A percentile compares a stretch with the other conserved stretches of the same genome.
Conservation (phyloP, 2,113 vertebrate species). For the Polypterus senegalus region DNA sequence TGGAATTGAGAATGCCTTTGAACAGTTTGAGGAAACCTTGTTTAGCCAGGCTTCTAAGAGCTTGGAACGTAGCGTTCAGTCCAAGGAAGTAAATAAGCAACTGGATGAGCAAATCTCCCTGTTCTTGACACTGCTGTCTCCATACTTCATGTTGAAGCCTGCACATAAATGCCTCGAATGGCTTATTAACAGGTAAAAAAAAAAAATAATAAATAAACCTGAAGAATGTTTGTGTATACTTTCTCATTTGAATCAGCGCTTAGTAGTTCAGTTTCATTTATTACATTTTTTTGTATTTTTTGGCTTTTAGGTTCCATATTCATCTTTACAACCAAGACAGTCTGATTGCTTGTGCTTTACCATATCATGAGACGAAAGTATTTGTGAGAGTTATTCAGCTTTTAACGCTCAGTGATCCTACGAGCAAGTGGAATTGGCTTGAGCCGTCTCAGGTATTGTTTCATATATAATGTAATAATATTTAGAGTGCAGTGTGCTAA, state of each 20-base stretch:
- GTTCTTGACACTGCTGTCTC: constrained; percentile 77
- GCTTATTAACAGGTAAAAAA: constrained; percentile 81
- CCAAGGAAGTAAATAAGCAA: constrained; percentile 72
- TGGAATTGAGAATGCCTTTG: constrained; percentile 73
- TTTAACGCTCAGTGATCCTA: constrained; percentile 61
- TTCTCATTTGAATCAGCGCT: too few species aligned
- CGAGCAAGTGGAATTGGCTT: constrained; percentile 84
- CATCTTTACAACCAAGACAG: constrained; percentile 82
- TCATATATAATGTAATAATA: neutral
- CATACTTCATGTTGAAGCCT: constrained; percentile 88
- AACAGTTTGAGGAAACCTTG: constrained; percentile 68
- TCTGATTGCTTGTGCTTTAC: constrained; percentile 76
- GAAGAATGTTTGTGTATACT: too few species aligned
- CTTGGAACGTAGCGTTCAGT: constrained; percentile 81
- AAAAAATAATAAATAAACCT: too few species aligned
- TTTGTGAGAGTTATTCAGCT: constrained; percentile 88
- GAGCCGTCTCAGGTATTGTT: constrained; percentile 66
- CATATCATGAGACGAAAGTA: constrained; percentile 82
- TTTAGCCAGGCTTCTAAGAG: constrained; percentile 70
- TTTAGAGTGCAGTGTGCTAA: too few species aligned
- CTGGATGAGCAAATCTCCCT: constrained; percentile 67
- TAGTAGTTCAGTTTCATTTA: constrained; percentile 1
- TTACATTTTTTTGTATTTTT: constrained; percentile 7
- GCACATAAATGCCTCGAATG: constrained; percentile 95
- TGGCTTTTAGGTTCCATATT: constrained; percentile 71